Conservation (phyloP, 2,113 vertebrate species). For the Scopus umbretta region DNA sequence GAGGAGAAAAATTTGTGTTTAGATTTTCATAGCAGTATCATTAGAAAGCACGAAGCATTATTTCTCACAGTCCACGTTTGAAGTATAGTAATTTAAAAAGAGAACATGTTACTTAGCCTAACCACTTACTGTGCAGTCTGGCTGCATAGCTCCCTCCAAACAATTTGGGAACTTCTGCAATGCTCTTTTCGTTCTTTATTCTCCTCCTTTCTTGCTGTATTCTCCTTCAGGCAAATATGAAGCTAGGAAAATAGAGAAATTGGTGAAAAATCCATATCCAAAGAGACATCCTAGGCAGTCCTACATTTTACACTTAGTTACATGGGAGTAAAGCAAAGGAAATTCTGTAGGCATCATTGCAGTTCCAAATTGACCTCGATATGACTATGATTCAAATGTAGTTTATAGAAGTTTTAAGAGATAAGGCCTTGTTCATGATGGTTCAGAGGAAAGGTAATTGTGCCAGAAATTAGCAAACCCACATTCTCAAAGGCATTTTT, state of each 20-base stretch:
- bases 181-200: neutral
- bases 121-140: neutral
- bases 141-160: neutral
- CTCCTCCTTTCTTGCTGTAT: neutral
- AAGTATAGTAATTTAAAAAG: neutral
- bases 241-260: neutral
- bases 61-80: neutral
- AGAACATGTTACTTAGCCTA: neutral
- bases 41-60: neutral
- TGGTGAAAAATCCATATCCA: neutral
- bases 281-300: neutral
- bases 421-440: neutral
- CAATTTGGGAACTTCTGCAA: neutral
- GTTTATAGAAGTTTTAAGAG: neutral
- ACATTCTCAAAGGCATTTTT: neutral
- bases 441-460: neutral
- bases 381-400: neutral
- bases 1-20: neutral
- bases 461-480: neutral
- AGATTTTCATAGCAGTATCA: neutral
- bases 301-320: neutral
- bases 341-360: neutral
- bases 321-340: neutral
- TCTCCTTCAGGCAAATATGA: neutral
- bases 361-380: neutral